These are phyloP conservation scores for Emydura subglobosa DNA, from an alignment of 2,113 vertebrate genomes.

Conservation along the genomic window DNA sequence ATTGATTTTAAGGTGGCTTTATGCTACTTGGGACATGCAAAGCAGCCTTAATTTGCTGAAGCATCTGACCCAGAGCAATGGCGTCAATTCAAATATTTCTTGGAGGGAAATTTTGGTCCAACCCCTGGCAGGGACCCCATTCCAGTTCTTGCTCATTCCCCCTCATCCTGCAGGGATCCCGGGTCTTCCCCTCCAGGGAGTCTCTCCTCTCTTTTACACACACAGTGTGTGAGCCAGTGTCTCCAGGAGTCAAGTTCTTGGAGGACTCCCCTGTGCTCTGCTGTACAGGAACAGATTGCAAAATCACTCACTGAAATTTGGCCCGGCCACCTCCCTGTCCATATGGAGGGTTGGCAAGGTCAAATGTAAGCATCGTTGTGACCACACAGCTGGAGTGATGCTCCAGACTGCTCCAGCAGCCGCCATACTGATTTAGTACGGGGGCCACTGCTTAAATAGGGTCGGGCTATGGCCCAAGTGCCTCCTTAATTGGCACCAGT, in stretches of 20 bases:
- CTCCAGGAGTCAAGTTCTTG: neutral
- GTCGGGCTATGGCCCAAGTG: neutral
- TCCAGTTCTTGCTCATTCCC: neutral
- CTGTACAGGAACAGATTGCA: neutral
- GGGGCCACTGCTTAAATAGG: neutral
- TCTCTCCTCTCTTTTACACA: neutral
- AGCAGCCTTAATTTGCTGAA: neutral
- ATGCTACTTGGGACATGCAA: neutral
- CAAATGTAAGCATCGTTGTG: neutral
- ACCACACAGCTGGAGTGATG: neutral
- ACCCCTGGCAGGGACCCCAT: neutral
- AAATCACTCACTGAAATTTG: neutral
- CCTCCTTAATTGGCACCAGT: neutral
- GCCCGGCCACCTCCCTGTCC: neutral
- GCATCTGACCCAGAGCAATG: neutral
- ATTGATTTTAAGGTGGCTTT: neutral
- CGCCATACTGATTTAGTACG: neutral
- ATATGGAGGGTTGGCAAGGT: neutral
- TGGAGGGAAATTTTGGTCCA: neutral
- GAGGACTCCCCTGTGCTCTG: neutral
- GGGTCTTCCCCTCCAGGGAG: accelerated
- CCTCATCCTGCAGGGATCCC: neutral
- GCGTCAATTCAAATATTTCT: neutral
- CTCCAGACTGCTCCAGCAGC: neutral
- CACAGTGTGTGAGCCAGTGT: neutral